A percentile compares a stretch with the other conserved stretches of the same genome.
Conservation (phyloP, 2,113 vertebrate species). For the Podiceps cristatus region DNA sequence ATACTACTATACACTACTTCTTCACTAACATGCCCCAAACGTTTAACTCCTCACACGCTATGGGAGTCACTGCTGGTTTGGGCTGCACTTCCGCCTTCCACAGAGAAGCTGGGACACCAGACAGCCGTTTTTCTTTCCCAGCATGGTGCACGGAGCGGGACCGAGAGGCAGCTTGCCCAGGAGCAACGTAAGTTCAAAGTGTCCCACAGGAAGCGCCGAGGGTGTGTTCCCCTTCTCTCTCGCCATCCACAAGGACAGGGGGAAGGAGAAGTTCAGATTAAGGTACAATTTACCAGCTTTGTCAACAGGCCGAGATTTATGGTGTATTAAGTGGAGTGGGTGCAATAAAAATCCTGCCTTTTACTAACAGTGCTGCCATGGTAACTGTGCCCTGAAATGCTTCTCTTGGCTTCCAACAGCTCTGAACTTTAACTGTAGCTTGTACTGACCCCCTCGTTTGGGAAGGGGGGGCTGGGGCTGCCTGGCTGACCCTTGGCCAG, state of each 20-base stretch:
- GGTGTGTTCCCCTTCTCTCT: neutral
- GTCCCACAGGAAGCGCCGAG: neutral
- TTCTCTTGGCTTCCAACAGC: neutral
- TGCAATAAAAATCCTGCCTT: neutral
- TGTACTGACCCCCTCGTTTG: no score
- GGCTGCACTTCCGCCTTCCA: neutral
- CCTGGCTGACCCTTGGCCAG: neutral
- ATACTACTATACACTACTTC: neutral
- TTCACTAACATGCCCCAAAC: neutral
- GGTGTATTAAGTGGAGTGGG: neutral
- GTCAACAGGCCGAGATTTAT: neutral
- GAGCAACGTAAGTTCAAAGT: neutral
- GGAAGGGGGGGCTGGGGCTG: no score
- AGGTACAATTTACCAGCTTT: neutral
- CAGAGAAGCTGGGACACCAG: neutral
- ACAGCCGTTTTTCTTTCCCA: neutral
- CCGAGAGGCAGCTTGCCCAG: neutral
- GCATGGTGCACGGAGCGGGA: no score
- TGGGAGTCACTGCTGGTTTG: neutral
- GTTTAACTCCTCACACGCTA: rapidly evolving
- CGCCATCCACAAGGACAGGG: rapidly evolving
- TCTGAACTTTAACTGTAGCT: neutral
- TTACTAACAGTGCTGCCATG: neutral
- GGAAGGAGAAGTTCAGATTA: neutral
- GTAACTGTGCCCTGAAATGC: neutral